These are phyloP conservation scores for Plectrocnemia conspersa DNA, from an alignment of 1,140 invertebrate genomes.

Conservation along the genomic window DNA sequence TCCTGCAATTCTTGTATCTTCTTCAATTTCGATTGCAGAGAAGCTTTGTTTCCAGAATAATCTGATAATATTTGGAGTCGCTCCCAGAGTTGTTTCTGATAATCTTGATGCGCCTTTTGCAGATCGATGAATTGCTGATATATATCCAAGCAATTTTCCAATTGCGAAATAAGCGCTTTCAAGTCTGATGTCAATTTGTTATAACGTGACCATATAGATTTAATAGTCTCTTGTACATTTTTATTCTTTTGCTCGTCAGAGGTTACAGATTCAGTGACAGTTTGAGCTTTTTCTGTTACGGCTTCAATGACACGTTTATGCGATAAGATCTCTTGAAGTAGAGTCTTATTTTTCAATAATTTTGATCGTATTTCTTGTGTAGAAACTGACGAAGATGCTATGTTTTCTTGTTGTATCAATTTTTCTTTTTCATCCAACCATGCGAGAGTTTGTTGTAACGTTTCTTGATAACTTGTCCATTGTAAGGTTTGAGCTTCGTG, in stretches of 20 bases:
- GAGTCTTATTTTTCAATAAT: conserved; percentile 79
- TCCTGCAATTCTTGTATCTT: conserved; percentile 76
- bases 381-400: conserved; percentile 59
- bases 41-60: conserved; percentile 74
- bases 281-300: conserved; percentile 81
- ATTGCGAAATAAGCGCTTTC: conserved; percentile 49
- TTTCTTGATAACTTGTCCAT: conserved; percentile 80
- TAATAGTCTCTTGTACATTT: conserved; percentile 63
- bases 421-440: conserved; percentile 89
- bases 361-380: conserved; percentile 84
- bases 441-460: conserved; percentile 70
- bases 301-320: conserved; percentile 87
- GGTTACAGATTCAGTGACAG: conserved; percentile 50
- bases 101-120: conserved; percentile 79
- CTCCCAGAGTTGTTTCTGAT: conserved; percentile 85
- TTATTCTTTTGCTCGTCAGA: conserved; percentile 58
- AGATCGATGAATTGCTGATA: conserved; percentile 81
- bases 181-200: conserved; percentile 59
- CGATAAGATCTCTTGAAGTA: conserved; percentile 82
- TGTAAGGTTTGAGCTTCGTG: conserved; percentile 81
- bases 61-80: conserved; percentile 70
- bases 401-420: conserved; percentile 64
- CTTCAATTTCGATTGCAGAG: conserved; percentile 64
- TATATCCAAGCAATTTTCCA: conserved; percentile 71
- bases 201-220: conserved; percentile 69